These are phyloP conservation scores for Sinocyclocheilus anshuiensis DNA, from an alignment of 2,113 vertebrate genomes.

Conservation along the genomic window DNA sequence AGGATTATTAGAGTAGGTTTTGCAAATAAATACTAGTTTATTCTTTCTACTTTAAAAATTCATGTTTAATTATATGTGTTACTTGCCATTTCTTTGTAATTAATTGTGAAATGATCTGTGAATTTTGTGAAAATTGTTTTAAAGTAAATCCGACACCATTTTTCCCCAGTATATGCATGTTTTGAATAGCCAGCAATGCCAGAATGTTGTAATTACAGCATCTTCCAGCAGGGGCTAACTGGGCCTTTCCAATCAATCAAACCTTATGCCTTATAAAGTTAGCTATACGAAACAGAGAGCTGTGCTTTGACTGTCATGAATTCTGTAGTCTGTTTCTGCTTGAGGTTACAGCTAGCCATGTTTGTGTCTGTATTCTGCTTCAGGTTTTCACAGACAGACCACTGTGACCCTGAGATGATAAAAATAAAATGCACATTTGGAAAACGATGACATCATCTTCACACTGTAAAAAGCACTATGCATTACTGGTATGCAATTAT, in stretches of 20 bases:
- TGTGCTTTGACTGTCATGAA: slow-evolving; percentile 1
- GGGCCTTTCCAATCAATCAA: background rate
- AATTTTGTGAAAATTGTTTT: background rate
- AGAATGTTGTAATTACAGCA: background rate
- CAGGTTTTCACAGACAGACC: background rate
- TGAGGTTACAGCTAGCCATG: background rate
- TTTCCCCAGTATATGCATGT: background rate
- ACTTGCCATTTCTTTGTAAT: background rate
- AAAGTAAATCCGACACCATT: background rate
- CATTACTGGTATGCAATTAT: background rate
- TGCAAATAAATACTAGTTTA: background rate
- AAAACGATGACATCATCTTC: background rate
- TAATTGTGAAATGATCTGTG: background rate
- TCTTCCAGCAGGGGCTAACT: background rate
- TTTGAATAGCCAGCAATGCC: background rate
- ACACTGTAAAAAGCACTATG: background rate
- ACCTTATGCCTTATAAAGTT: background rate
- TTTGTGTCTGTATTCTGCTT: background rate
- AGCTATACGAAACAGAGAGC: background rate
- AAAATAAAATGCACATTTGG: background rate
- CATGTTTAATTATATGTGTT: background rate
- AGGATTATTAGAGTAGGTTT: background rate
- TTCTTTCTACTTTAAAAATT: background rate
- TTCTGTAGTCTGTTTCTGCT: background rate
- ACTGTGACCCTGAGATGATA: background rate